phyloP scores from a whole-genome alignment of 2,888 invertebrate species.

The Molanna angustata region DNA sequence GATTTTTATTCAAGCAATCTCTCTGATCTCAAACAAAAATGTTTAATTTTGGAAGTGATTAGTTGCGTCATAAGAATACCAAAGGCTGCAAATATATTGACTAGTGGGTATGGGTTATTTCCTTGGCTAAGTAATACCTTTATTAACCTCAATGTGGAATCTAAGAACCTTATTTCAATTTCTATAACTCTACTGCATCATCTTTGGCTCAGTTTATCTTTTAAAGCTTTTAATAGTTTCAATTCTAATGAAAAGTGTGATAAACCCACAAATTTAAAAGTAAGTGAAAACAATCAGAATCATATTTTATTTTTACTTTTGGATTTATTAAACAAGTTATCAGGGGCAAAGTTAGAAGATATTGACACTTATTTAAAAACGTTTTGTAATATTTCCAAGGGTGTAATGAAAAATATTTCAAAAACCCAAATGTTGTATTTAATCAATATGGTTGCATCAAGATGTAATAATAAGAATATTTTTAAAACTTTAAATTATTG shows the following conservation, averaged over 20 bases:
- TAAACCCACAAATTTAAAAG: conserved; percentile 16
- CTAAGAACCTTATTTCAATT: conserved; percentile 34
- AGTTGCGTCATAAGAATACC: conserved; percentile 61
- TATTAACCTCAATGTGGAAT: conserved; percentile 31
- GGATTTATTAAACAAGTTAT: conserved; percentile 17
- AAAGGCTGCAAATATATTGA: conserved; percentile 62
- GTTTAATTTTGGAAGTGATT: conserved; percentile 65
- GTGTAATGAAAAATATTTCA: conserved; percentile 14
- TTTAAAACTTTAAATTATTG: neutral
- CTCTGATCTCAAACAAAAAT: conserved; percentile 60
- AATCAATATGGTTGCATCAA: neutral
- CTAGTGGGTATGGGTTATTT: conserved; percentile 66
- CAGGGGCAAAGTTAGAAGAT: conserved; percentile 4
- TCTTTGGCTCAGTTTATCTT: conserved; percentile 29
- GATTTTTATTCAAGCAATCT: conserved; percentile 64
- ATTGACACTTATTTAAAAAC: conserved; percentile 24
- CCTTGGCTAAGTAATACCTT: conserved; percentile 61
- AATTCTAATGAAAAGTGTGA: neutral
- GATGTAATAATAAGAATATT: neutral
- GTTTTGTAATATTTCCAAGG: conserved; percentile 23
- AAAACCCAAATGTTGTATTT: neutral
- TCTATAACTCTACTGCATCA: conserved; percentile 37
- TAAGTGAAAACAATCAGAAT: conserved; percentile 24
- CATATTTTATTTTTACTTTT: conserved; percentile 25
- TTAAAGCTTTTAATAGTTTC: conserved; percentile 17